These are phyloP conservation scores for Burhinus oedicnemus DNA, from an alignment of 2,113 vertebrate species.

Conservation along the genomic window DNA sequence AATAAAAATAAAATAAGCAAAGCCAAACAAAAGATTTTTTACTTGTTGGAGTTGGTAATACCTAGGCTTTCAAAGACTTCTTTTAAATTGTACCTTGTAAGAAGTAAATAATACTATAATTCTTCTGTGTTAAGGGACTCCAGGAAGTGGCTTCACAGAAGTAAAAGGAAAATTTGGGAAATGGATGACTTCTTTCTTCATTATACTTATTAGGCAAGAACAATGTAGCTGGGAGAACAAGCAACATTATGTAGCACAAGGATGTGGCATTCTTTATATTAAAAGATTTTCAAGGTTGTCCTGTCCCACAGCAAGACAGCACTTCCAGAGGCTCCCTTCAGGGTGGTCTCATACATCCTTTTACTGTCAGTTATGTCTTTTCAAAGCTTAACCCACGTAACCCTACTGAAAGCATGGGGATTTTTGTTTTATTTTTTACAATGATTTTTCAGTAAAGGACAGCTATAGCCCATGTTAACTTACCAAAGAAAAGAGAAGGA, in stretches of 20 bases:
- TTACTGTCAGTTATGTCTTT: neutral
- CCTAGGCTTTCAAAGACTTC: neutral
- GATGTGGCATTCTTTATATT: neutral
- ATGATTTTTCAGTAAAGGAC: neutral
- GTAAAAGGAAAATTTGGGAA: neutral
- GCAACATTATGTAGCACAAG: neutral
- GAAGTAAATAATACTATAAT: neutral
- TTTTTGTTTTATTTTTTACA: neutral
- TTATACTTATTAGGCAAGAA: neutral
- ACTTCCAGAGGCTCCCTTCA: neutral
- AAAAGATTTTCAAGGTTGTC: neutral
- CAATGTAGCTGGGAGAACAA: neutral
- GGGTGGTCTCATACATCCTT: neutral
- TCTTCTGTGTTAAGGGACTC: neutral
- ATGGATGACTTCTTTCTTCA: neutral
- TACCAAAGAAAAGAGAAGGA: neutral
- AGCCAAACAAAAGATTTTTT: neutral
- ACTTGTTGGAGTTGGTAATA: neutral
- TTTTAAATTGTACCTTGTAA: neutral
- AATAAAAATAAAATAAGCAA: neutral
- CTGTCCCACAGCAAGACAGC: neutral
- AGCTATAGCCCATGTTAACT: neutral
- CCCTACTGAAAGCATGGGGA: neutral
- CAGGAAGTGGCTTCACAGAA: neutral
- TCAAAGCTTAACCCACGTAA: neutral